phyloP scores from a whole-genome alignment of 1,140 invertebrate species.

The Hycleus phaleratus region DNA sequence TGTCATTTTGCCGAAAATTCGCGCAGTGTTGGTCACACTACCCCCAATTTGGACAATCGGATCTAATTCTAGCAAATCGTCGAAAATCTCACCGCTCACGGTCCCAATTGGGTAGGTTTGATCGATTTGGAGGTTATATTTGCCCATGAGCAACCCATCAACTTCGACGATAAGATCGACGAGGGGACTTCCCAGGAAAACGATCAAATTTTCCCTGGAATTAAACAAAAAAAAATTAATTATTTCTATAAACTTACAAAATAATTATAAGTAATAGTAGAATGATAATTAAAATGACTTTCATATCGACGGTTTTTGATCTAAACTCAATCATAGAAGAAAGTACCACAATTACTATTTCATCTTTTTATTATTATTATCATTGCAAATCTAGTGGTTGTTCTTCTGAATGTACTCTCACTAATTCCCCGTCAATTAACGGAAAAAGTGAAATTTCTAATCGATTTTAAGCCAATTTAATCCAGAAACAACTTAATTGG shows the following conservation, averaged over 20 bases:
- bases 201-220: constrained; percentile 8
- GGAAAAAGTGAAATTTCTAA: too few species aligned
- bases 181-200: constrained; percentile 22
- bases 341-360: not conserved
- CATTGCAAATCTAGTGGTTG: too few species aligned
- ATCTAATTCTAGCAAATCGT: not conserved
- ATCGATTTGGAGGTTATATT: constrained; percentile 14
- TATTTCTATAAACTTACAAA: not conserved
- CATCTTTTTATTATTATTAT: too few species aligned
- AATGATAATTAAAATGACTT: constrained; percentile 4
- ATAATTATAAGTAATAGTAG: constrained; percentile 3
- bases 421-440: too few species aligned
- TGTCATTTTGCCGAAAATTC: constrained; percentile 43
- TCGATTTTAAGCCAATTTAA: too few species aligned
- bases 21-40: constrained; percentile 43
- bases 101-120: constrained; percentile 4
- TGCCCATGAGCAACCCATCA: constrained; percentile 12
- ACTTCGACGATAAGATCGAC: constrained; percentile 20
- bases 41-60: constrained; percentile 36
- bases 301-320: not conserved
- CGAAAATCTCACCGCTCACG: constrained; percentile 1
- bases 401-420: too few species aligned
- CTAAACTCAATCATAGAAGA: not conserved
- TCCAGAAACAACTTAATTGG: too few species aligned
- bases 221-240: not conserved